These are phyloP conservation scores for Drosophila niveifrons DNA, from an alignment of 2,888 invertebrate species.

Conservation along the genomic window DNA sequence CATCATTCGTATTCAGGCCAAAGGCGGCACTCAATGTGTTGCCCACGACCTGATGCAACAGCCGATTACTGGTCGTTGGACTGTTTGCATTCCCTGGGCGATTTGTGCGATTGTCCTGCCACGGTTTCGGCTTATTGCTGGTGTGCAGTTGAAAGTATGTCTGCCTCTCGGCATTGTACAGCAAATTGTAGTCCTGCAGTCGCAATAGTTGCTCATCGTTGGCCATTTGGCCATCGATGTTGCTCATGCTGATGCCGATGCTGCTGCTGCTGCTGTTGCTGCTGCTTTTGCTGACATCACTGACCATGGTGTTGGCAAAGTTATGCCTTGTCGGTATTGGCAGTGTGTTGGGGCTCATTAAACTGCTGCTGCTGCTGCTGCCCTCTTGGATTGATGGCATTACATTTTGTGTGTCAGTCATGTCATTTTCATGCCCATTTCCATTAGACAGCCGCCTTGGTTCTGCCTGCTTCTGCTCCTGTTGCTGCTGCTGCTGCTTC, in stretches of 20 bases:
- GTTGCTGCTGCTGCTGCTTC: neutral
- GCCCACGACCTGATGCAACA: slow-evolving; percentile 73
- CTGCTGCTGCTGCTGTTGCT: neutral
- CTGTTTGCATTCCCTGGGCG: neutral
- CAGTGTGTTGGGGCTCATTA: slow-evolving; percentile 58
- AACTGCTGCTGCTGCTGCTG: slow-evolving; percentile 40
- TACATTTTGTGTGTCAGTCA: slow-evolving; percentile 56
- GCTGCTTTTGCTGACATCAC: slow-evolving; percentile 1
- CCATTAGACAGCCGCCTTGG: slow-evolving; percentile 32
- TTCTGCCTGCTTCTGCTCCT: no score
- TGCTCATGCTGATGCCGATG: neutral
- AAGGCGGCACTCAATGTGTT: slow-evolving; percentile 76
- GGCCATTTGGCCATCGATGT: slow-evolving; percentile 36
- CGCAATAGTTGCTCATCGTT: slow-evolving; percentile 68
- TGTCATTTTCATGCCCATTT: slow-evolving; percentile 39
- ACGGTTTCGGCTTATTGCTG: slow-evolving; percentile 17
- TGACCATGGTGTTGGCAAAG: slow-evolving; percentile 27
- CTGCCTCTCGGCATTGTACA: slow-evolving; percentile 82
- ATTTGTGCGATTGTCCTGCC: slow-evolving; percentile 7
- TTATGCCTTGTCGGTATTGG: slow-evolving; percentile 61
- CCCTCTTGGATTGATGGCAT: slow-evolving; percentile 29
- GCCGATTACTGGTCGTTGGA: slow-evolving; percentile 36
- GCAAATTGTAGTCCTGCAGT: slow-evolving; percentile 79
- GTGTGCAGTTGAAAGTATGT: slow-evolving; percentile 81
- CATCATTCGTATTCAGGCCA: slow-evolving; percentile 56